Percentiles rank a stretch among this genome's conserved stretches.
Evolutionary conservation across 2,113 vertebrate species (phyloP).

Genomic region (Turdus rufiventris): DNA sequence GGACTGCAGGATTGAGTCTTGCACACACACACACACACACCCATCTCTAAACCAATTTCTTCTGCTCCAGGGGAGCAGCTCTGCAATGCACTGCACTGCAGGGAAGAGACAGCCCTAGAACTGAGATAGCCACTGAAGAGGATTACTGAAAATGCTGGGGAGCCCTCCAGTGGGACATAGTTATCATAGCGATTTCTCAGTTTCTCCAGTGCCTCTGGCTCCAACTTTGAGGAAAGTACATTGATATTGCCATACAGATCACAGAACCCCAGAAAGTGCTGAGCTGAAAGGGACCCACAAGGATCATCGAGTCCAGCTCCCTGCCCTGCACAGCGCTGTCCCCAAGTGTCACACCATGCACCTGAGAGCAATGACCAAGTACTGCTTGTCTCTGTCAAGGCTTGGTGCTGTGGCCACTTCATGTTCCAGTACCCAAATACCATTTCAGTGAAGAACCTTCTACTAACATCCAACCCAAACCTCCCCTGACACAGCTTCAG

Average conservation of each 20-base stretch:
- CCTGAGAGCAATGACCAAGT: background rate
- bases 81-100: background rate
- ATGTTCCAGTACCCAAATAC: background rate
- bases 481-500: background rate
- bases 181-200: background rate
- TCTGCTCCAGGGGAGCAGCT: background rate
- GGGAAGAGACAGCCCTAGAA: background rate
- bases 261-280: background rate
- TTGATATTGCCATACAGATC: background rate
- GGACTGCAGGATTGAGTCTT: background rate
- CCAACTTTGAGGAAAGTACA: fast-evolving
- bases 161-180: constrained; percentile 53
- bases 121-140: background rate
- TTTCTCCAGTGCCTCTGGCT: background rate
- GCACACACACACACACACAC: fast-evolving
- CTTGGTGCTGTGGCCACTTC: background rate
- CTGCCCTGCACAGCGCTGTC: too few relatives aligned
- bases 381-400: background rate
- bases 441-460: fast-evolving
- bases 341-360: background rate
- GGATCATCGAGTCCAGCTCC: background rate
- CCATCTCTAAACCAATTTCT: background rate
- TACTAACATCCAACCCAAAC: background rate
- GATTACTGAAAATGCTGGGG: constrained; percentile 3
- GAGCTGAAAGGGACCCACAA: background rate